A percentile compares a stretch with the other conserved stretches of the same genome.
phyloP scores from a whole-genome alignment of 2,113 vertebrate species.

The human (Homo sapiens) region DNA sequence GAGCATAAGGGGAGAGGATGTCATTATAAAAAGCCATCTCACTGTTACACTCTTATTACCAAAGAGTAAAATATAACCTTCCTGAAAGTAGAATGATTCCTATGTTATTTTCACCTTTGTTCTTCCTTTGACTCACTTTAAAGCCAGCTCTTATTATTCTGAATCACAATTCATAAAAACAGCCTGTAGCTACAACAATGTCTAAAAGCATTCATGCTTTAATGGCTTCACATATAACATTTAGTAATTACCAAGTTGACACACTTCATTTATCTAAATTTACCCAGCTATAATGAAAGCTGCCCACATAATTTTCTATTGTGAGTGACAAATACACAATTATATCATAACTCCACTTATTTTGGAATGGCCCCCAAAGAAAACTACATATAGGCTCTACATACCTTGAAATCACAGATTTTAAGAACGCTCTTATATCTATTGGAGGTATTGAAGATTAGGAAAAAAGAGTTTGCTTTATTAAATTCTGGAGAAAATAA shows the following conservation, averaged over 20 bases:
- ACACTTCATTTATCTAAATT: slow-evolving; percentile 75
- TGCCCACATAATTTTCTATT: slow-evolving; percentile 66
- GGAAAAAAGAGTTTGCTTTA: not conserved
- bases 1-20: not conserved
- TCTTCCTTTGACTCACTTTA: not conserved
- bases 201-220: slow-evolving; percentile 62
- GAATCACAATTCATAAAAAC: slow-evolving; percentile 8
- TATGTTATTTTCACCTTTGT: not conserved
- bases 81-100: not conserved
- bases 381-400: not conserved
- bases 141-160: slow-evolving; percentile 47
- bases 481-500: slow-evolving; percentile 44
- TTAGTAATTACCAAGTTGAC: slow-evolving; percentile 71
- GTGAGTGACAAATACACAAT: slow-evolving; percentile 46
- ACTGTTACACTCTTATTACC: not conserved
- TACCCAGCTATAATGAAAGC: slow-evolving; percentile 63
- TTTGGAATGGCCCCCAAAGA: slow-evolving; percentile 25
- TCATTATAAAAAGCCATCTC: slow-evolving; percentile 14
- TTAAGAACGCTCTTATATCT: not conserved
- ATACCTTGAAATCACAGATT: not conserved
- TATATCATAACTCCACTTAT: not conserved
- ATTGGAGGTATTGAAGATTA: not conserved
- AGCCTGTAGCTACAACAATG: slow-evolving; percentile 9
- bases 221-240: slow-evolving; percentile 63
- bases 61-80: slow-evolving; percentile 5